Evolutionary conservation across 2,888 invertebrate species (phyloP), one percentile per base, ranked within the genome.

Genomic region (Nymphalis urticae): DNA sequence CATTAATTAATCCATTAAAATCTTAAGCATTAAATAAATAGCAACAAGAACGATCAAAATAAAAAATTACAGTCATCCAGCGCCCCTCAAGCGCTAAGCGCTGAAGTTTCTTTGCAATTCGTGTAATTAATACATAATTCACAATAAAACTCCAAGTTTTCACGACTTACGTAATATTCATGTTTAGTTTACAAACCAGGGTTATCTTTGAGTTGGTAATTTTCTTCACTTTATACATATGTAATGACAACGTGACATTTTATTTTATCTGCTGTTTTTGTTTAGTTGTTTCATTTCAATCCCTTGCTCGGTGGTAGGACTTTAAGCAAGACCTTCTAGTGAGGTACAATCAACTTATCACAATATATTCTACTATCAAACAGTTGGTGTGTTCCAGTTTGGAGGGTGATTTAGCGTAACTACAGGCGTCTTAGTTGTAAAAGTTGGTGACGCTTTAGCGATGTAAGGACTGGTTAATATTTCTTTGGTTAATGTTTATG

Each of bases 111-210:
- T 51, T 36, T 51, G 47, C 51, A 51, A 60, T 65, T 53, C 50
- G 42, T 27, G 47, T 59, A 56, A 65, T 53, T 60, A 60, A 65
- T 65, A 65, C 60, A 65, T 60, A 60, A 65, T 65, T 60, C 59
- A 65, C 36, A 65, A 50, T 56, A 56, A 9, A 32, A 32, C 32
- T 24, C 24, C 17, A 56, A 56, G 54, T 56, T 54, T 54, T 24
- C 1, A 7, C 27, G 17, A 54, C 27, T 27, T 17, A 17, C 32
- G 54, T 16, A 56, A 56, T 56, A 32, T 56, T 17, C 5, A 17
- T 56, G 54, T 10, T 24, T 53, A 53, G 27, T 53, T 53, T 24
- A 16, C 21, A 53, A 53, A 21, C 21, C 7, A 53, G 21, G 21
- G 24, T 27, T 54, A 24, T 53, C 21, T 24, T 53, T 53, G 24